These are phyloP conservation scores for Takifugu flavidus DNA, from an alignment of 2,113 vertebrate species.

Conservation along the genomic window DNA sequence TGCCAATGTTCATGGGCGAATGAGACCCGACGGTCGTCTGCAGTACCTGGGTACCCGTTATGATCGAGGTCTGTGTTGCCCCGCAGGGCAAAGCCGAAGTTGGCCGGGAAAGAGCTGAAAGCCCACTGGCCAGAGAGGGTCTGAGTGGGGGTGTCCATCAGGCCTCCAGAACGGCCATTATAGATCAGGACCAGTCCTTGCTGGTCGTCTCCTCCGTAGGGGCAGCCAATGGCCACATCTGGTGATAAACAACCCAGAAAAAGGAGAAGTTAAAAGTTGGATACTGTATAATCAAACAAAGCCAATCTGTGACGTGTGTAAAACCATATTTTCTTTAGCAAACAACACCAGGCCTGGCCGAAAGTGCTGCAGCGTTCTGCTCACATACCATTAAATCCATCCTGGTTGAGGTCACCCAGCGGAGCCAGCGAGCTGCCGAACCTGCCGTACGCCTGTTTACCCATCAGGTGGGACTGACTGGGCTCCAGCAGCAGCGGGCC, in stretches of 20 bases:
- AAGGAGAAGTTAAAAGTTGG: neutral
- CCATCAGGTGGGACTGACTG: slow-evolving; percentile 71
- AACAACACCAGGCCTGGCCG: neutral
- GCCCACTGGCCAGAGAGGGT: slow-evolving; percentile 82
- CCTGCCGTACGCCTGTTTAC: slow-evolving; percentile 77
- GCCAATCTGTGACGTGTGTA: neutral
- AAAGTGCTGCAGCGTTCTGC: neutral
- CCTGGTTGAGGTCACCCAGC: slow-evolving; percentile 86
- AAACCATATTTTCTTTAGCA: too few relatives aligned
- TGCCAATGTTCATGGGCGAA: neutral
- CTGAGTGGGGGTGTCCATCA: slow-evolving; percentile 79
- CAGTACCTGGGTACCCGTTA: slow-evolving; percentile 88
- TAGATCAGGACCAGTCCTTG: slow-evolving; percentile 86
- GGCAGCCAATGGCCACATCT: slow-evolving; percentile 84
- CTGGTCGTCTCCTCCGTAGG: slow-evolving; percentile 81
- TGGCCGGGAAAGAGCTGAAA: slow-evolving; percentile 72
- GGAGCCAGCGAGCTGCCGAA: slow-evolving; percentile 86
- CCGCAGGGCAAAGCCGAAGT: slow-evolving; percentile 84
- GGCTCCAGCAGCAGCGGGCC: slow-evolving; percentile 66
- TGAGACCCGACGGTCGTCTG: neutral
- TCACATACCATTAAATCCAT: slow-evolving; percentile 84
- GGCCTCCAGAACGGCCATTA: slow-evolving; percentile 70
- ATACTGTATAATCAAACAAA: neutral
- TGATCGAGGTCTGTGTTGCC: slow-evolving; percentile 84
- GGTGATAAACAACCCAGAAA: slow-evolving; percentile 19